Conservation (phyloP, 2,888 invertebrate species). For the Cryptocheilus praepositus region DNA sequence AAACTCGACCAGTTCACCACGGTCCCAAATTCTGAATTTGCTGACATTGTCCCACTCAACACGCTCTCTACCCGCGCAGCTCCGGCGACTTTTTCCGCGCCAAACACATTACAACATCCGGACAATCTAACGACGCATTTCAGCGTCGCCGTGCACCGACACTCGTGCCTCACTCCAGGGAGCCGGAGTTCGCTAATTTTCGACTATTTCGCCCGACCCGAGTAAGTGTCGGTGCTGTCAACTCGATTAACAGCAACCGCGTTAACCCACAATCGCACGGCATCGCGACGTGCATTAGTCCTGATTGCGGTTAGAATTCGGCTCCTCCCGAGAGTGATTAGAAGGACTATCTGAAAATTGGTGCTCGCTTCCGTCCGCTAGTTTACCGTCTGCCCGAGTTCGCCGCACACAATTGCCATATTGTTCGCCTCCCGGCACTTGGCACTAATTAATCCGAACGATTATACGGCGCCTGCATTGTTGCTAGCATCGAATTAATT, state of each 20-base stretch:
- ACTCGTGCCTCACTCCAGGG: too few species aligned
- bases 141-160: too few species aligned
- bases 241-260: background rate
- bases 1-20: too few species aligned
- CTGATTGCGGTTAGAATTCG: slow-evolving; percentile 9
- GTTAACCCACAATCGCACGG: slow-evolving; percentile 1
- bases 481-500: slow-evolving; percentile 69
- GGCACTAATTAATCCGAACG: slow-evolving; percentile 70
- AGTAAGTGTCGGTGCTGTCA: background rate
- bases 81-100: too few species aligned
- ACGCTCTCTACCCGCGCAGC: too few species aligned
- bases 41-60: too few species aligned
- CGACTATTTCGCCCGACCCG: too few species aligned
- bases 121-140: too few species aligned
- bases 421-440: slow-evolving; percentile 42
- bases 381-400: slow-evolving; percentile 8
- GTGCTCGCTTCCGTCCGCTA: slow-evolving; percentile 18
- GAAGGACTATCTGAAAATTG: slow-evolving; percentile 40
- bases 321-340: slow-evolving; percentile 17
- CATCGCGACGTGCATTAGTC: slow-evolving; percentile 16
- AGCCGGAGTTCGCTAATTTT: too few species aligned
- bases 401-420: slow-evolving; percentile 28
- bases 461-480: slow-evolving; percentile 63
- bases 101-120: too few species aligned
- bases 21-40: too few species aligned